Conservation (phyloP, 2,113 vertebrate species). For the Nettapus auritus region DNA sequence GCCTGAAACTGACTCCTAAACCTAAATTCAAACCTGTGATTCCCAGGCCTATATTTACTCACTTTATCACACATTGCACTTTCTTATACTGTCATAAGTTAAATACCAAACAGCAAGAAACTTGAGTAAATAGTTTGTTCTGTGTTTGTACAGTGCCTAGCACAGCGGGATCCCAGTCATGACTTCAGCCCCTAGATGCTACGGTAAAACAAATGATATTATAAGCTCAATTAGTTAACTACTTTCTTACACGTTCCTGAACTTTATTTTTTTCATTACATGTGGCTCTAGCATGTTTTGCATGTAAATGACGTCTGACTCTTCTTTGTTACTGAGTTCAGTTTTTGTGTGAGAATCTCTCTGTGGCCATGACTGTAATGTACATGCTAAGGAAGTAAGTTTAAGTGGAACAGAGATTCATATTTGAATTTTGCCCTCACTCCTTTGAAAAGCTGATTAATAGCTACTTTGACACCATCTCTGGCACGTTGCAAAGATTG, state of each 20-base stretch:
- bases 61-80: not conserved
- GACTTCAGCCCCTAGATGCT: slow-evolving; percentile 20
- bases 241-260: not conserved
- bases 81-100: not conserved
- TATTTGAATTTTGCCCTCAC: not conserved
- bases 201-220: slow-evolving; percentile 1
- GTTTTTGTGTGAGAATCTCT: not conserved
- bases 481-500: not conserved
- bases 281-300: not conserved
- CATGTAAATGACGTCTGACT: not conserved
- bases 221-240: not conserved
- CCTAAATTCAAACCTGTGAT: not conserved
- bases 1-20: not conserved
- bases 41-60: not conserved
- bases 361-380: not conserved
- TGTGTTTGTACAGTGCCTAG: slow-evolving; percentile 68
- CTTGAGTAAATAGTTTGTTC: slow-evolving; percentile 35
- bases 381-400: not conserved
- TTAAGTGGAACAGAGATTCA: not conserved
- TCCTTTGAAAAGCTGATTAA: not conserved
- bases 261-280: not conserved
- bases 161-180: not conserved
- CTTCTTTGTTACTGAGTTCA: not conserved
- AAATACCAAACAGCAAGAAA: not conserved
- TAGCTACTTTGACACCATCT: not conserved